phyloP scores from a whole-genome alignment of 2,113 vertebrate genomes.

The Heptranchias perlo region DNA sequence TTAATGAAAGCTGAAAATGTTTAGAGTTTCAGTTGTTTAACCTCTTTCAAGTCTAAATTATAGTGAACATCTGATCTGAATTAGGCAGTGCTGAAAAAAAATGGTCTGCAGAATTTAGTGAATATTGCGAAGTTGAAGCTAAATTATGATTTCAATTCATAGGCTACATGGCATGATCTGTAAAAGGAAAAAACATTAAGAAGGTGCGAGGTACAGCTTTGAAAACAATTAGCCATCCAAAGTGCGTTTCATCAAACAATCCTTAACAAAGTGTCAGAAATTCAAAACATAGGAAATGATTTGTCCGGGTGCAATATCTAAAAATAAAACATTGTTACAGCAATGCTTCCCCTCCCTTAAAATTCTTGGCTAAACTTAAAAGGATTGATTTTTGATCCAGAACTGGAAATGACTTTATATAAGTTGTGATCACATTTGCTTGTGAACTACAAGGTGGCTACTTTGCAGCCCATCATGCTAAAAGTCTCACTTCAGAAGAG shows the following conservation, averaged over 20 bases:
- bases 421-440: background rate
- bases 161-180: background rate
- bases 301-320: slow-evolving; percentile 1
- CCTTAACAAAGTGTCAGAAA: background rate
- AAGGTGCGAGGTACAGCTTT: background rate
- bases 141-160: background rate
- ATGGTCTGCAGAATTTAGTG: too few species aligned
- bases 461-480: background rate
- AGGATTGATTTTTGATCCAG: background rate
- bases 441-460: background rate
- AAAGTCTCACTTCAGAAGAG: background rate
- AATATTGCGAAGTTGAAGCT: background rate
- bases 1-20: slow-evolving; percentile 19
- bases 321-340: background rate
- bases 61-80: background rate
- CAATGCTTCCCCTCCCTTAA: background rate
- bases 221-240: background rate
- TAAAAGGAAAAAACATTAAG: background rate
- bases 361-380: background rate
- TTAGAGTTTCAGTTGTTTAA: background rate
- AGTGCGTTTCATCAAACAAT: background rate
- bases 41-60: background rate
- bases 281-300: background rate
- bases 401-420: background rate
- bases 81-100: background rate